Conservation (phyloP, 2,888 invertebrate genomes). For the Xiphydria camelus region DNA sequence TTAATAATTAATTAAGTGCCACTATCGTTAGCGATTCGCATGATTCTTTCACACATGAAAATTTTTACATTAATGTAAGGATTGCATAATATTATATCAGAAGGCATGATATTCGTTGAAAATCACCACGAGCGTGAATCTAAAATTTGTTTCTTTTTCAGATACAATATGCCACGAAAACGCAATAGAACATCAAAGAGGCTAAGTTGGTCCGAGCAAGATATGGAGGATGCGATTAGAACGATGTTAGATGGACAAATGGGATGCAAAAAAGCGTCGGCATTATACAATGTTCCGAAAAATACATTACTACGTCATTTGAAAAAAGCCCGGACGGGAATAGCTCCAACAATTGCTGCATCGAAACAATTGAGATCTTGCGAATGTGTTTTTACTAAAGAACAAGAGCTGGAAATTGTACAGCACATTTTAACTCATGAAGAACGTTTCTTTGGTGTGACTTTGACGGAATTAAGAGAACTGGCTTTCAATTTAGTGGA, state of each 20-base stretch:
- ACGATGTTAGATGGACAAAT: slow-evolving; percentile 1
- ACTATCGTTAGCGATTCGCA: too few relatives aligned
- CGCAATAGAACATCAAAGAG: too few relatives aligned
- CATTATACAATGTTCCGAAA: slow-evolving; percentile 1
- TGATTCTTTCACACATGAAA: too few relatives aligned
- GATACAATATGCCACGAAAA: neutral
- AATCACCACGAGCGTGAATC: too few relatives aligned
- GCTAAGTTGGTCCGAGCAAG: slow-evolving; percentile 1
- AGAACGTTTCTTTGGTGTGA: slow-evolving; percentile 1
- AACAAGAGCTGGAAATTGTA: slow-evolving; percentile 1
- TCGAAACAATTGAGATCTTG: too few relatives aligned
- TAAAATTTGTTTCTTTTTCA: slow-evolving; percentile 1
- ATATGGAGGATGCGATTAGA: slow-evolving; percentile 5
- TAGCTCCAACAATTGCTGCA: too few relatives aligned
- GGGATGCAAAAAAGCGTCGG: neutral
- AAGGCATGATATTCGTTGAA: too few relatives aligned
- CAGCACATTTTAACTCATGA: slow-evolving; percentile 1
- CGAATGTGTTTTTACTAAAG: neutral
- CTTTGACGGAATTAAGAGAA: neutral
- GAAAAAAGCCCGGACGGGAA: slow-evolving; percentile 1
- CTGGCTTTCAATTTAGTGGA: slow-evolving; percentile 2
- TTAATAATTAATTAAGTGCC: too few relatives aligned
- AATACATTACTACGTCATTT: neutral
- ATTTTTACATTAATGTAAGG: too few relatives aligned
- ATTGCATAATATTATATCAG: too few relatives aligned